Conservation (phyloP, 2,888 invertebrate genomes). For the Sphaeridia pumilis region DNA sequence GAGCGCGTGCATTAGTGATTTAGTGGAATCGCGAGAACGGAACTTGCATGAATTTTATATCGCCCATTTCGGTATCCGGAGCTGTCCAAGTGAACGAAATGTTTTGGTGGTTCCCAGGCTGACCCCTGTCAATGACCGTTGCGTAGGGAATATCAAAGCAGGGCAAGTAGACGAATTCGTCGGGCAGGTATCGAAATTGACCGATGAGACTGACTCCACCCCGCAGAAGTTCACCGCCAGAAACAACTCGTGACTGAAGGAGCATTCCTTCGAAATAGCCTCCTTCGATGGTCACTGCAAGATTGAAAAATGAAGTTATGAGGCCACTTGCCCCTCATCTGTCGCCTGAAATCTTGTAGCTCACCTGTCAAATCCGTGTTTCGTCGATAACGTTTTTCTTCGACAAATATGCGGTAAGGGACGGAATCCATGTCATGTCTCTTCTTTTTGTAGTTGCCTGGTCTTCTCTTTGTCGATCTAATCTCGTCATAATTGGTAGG, state of each 20-base stretch:
- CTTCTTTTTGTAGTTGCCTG: slow-evolving; percentile 12
- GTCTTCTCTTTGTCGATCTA: slow-evolving; percentile 1
- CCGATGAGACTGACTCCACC: slow-evolving; percentile 32
- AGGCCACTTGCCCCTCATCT: no score
- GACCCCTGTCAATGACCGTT: slow-evolving; percentile 29
- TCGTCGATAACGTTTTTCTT: slow-evolving; percentile 25
- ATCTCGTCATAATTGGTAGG: slow-evolving; percentile 1
- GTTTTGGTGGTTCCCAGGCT: slow-evolving; percentile 25
- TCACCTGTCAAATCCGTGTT: slow-evolving; percentile 30
- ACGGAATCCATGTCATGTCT: slow-evolving; percentile 18
- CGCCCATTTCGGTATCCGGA: slow-evolving; percentile 29
- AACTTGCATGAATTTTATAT: slow-evolving; percentile 33
- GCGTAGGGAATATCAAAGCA: slow-evolving; percentile 29
- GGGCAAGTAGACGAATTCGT: slow-evolving; percentile 22
- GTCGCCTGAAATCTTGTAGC: no score
- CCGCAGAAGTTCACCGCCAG: slow-evolving; percentile 11
- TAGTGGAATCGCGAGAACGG: neutral
- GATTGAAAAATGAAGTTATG: no score
- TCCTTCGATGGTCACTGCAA: slow-evolving; percentile 33
- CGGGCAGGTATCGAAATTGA: slow-evolving; percentile 24
- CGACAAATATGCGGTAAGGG: slow-evolving; percentile 25
- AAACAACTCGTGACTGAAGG: slow-evolving; percentile 25
- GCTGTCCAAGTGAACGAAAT: slow-evolving; percentile 29
- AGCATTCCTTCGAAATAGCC: slow-evolving; percentile 30
- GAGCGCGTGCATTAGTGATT: no score